Conservation (phyloP, 2,888 invertebrate species). For the Gandaritis pyraliata region DNA sequence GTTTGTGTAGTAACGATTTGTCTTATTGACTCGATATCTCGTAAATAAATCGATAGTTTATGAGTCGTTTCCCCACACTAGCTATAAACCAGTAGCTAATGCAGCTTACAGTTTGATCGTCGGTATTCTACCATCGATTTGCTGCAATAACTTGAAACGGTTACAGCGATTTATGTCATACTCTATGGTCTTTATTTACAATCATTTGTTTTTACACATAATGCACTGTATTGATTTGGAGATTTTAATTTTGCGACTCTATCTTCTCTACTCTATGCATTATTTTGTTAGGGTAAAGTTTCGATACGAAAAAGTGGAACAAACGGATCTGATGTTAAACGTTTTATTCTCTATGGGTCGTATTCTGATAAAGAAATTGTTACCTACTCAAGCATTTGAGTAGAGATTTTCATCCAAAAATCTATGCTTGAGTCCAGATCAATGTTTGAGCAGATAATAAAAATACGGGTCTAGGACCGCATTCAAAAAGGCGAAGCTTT, state of each 20-base stretch:
- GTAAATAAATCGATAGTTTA: conserved; percentile 31
- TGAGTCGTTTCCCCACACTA: conserved; percentile 26
- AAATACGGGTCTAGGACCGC: too few relatives aligned
- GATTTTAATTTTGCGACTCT: conserved; percentile 6
- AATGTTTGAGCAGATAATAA: too few relatives aligned
- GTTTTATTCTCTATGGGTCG: too few relatives aligned
- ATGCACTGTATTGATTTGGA: neutral
- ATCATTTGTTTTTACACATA: neutral
- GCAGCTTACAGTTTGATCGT: conserved; percentile 37
- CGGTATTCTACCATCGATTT: conserved; percentile 22
- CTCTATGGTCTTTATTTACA: neutral
- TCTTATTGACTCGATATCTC: conserved; percentile 13
- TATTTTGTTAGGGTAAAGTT: neutral
- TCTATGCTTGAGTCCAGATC: too few relatives aligned
- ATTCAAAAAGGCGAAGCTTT: too few relatives aligned
- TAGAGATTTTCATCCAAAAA: too few relatives aligned
- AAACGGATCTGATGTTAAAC: too few relatives aligned
- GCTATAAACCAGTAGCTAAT: conserved; percentile 41
- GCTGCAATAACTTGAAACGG: conserved; percentile 17
- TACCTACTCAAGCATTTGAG: too few relatives aligned
- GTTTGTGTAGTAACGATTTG: conserved; percentile 11
- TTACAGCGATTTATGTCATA: conserved; percentile 27
- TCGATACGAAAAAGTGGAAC: too few relatives aligned
- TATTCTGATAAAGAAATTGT: too few relatives aligned
- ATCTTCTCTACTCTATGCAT: neutral